phyloP scores from a whole-genome alignment of 2,888 invertebrate species.

The Apoda limacodes region DNA sequence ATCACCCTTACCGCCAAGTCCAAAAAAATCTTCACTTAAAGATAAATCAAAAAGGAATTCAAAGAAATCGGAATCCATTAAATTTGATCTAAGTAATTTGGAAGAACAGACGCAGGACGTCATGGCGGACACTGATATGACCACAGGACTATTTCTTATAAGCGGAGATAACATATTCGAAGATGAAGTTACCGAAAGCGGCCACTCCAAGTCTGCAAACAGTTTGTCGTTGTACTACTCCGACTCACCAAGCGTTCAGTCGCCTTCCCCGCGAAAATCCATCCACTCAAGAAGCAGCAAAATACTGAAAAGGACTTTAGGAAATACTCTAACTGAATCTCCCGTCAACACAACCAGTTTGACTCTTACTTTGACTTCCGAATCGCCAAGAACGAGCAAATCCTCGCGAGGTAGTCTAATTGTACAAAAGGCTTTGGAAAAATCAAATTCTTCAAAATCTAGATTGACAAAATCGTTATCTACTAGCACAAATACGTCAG shows the following conservation, averaged over 20 bases:
- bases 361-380: conserved; percentile 17
- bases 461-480: neutral
- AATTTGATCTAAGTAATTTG: conserved; percentile 53
- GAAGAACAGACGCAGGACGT: conserved; percentile 25
- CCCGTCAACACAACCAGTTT: conserved; percentile 1
- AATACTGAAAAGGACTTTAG: conserved; percentile 30
- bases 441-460: neutral
- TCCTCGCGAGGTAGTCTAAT: conserved; percentile 30
- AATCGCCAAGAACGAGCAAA: conserved; percentile 24
- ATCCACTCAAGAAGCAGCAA: conserved; percentile 33
- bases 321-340: conserved; percentile 16
- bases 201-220: conserved; percentile 27
- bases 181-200: conserved; percentile 11
- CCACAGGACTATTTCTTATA: no score
- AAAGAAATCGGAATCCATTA: conserved; percentile 49
- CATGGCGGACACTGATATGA: conserved; percentile 17
- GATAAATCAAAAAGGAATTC: conserved; percentile 34
- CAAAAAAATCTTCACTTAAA: conserved; percentile 46
- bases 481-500: neutral
- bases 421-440: no score
- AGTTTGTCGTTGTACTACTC: conserved; percentile 37
- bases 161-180: no score
- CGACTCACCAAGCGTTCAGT: conserved; percentile 23
- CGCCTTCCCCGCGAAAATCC: conserved; percentile 33
- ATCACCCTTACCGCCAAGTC: conserved; percentile 22